A percentile compares a stretch with the other conserved stretches of the same genome.
These are phyloP conservation scores for Bombylius discolor DNA, from an alignment of 2,888 invertebrate species.

Conservation along the genomic window DNA sequence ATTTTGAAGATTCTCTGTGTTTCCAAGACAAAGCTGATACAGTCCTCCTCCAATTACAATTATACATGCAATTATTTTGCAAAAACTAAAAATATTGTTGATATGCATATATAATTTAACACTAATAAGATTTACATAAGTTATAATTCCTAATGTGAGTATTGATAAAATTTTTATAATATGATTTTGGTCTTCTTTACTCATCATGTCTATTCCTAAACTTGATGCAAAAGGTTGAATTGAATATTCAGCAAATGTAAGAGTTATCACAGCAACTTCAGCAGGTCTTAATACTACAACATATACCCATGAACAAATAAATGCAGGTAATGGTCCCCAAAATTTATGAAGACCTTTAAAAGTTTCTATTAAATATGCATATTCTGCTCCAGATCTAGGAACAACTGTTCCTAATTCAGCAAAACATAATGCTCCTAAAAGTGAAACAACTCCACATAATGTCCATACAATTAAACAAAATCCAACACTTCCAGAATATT, in stretches of 20 bases:
- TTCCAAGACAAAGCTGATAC: slow-evolving; percentile 51
- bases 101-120: slow-evolving; percentile 67
- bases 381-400: slow-evolving; percentile 68
- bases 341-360: slow-evolving; percentile 53
- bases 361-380: slow-evolving; percentile 63
- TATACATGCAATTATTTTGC: slow-evolving; percentile 63
- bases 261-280: slow-evolving; percentile 61
- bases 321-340: slow-evolving; percentile 61
- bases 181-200: slow-evolving; percentile 33
- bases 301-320: slow-evolving; percentile 65
- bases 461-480: slow-evolving; percentile 68
- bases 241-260: slow-evolving; percentile 65
- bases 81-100: slow-evolving; percentile 67
- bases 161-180: slow-evolving; percentile 51
- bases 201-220: slow-evolving; percentile 34
- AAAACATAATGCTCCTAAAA: slow-evolving; percentile 66
- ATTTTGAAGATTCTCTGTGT: slow-evolving; percentile 46
- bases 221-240: slow-evolving; percentile 46
- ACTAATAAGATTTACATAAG: slow-evolving; percentile 63
- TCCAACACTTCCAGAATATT: slow-evolving; percentile 61
- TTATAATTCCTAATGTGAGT: slow-evolving; percentile 55
- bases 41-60: slow-evolving; percentile 64
- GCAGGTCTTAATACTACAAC: slow-evolving; percentile 62
- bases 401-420: slow-evolving; percentile 70
- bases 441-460: slow-evolving; percentile 61